Conservation (phyloP, 2,113 vertebrate genomes). For the Brachypodius melanocephalos region DNA sequence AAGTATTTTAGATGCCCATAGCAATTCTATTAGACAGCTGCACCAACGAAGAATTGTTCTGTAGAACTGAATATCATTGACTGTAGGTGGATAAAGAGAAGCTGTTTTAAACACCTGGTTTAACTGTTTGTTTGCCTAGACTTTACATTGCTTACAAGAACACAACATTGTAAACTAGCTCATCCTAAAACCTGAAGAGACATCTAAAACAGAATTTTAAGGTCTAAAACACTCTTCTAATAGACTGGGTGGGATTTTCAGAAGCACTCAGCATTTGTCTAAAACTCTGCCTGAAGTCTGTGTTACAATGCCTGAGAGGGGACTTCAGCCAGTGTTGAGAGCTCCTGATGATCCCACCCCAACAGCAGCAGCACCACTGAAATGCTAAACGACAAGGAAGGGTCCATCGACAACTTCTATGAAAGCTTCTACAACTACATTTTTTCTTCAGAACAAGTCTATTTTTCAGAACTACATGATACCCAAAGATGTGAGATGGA, state of each 20-base stretch:
- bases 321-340: background rate
- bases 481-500: background rate
- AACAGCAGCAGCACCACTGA: constrained; percentile 44
- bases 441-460: constrained; percentile 18
- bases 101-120: background rate
- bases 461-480: background rate
- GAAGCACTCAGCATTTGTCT: background rate
- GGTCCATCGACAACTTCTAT: background rate
- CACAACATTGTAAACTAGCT: background rate
- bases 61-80: background rate
- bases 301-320: constrained; percentile 27
- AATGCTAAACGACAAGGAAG: constrained; percentile 40
- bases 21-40: background rate
- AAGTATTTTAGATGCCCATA: background rate
- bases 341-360: constrained; percentile 12
- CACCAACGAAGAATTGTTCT: background rate
- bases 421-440: constrained; percentile 13
- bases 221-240: constrained; percentile 19
- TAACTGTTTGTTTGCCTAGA: constrained; percentile 8
- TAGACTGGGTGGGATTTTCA: constrained; percentile 7
- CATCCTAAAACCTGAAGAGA: constrained; percentile 9
- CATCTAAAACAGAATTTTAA: constrained; percentile 2
- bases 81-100: background rate
- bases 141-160: background rate
- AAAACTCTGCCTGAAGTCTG: background rate